Conservation (phyloP, 2,113 vertebrate species). For the Crotophaga sulcirostris region DNA sequence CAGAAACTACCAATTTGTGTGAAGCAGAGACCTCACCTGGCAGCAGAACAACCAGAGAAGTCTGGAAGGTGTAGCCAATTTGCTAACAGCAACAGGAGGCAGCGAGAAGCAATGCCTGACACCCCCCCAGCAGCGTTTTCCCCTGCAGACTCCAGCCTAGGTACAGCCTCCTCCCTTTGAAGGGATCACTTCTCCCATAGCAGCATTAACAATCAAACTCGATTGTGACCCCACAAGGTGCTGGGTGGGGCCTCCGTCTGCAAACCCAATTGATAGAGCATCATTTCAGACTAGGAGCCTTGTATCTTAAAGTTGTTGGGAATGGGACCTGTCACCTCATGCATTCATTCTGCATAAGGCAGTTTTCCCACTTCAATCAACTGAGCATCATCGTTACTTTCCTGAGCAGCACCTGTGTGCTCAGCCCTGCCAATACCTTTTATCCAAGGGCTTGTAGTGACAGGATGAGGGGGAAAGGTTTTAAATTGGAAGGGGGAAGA, state of each 20-base stretch:
- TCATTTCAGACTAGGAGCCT: not conserved
- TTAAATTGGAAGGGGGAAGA: no score
- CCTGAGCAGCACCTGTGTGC: fast-evolving
- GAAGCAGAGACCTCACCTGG: not conserved
- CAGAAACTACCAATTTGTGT: not conserved
- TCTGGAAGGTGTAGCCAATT: not conserved
- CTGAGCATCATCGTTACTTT: not conserved
- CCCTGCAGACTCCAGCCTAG: no score
- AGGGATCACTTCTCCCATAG: not conserved
- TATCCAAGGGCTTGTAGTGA: no score
- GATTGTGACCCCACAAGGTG: not conserved
- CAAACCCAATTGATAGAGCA: not conserved
- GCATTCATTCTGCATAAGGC: not conserved
- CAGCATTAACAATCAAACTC: not conserved
- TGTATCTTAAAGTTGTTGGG: not conserved
- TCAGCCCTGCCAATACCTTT: not conserved
- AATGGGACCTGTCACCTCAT: fast-evolving
- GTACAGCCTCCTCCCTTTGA: not conserved
- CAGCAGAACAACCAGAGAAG: not conserved
- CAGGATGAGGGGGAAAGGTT: no score
- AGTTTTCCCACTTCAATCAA: not conserved
- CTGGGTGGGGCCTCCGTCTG: fast-evolving
- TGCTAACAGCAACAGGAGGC: not conserved
- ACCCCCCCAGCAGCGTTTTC: not conserved
- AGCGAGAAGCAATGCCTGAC: not conserved